A percentile compares a stretch with the other conserved stretches of the same genome.
Conservation (phyloP, 2,113 vertebrate species). For the Sphaerodactylus townsendi region DNA sequence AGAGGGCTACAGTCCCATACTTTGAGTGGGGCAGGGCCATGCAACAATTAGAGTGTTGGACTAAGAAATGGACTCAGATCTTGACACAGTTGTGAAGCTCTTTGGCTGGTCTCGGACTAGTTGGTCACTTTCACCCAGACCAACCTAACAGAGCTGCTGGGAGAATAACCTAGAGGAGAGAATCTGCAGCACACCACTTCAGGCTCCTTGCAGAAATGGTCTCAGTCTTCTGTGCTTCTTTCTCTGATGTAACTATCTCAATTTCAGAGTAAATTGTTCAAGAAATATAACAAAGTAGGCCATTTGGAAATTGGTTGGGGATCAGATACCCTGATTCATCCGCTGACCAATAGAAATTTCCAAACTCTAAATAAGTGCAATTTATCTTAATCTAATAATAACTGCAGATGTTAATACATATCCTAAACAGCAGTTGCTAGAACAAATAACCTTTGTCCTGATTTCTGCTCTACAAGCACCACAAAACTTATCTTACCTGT, state of each 20-base stretch:
- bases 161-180: too few species aligned
- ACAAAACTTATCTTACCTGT: constrained; percentile 62
- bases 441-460: constrained; percentile 21
- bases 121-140: too few species aligned
- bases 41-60: too few species aligned
- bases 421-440: constrained; percentile 44
- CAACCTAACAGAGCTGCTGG: too few species aligned
- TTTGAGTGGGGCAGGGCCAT: neutral
- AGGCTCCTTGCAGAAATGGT: neutral
- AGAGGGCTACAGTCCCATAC: neutral
- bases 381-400: constrained; percentile 36
- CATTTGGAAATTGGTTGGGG: neutral
- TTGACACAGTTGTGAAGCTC: too few species aligned
- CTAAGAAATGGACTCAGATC: too few species aligned
- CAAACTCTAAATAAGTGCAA: constrained; percentile 26
- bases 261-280: neutral
- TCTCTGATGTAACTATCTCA: neutral
- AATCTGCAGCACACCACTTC: too few species aligned
- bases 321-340: constrained; percentile 38
- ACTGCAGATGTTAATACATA: constrained; percentile 47
- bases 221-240: neutral
- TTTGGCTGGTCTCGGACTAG: too few species aligned
- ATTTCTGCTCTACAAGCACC: constrained; percentile 51
- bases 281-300: neutral
- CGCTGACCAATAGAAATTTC: neutral